Evolutionary conservation across 2,797 vertebrate species (phyloP).

Genomic region (Botia almorhae): DNA sequence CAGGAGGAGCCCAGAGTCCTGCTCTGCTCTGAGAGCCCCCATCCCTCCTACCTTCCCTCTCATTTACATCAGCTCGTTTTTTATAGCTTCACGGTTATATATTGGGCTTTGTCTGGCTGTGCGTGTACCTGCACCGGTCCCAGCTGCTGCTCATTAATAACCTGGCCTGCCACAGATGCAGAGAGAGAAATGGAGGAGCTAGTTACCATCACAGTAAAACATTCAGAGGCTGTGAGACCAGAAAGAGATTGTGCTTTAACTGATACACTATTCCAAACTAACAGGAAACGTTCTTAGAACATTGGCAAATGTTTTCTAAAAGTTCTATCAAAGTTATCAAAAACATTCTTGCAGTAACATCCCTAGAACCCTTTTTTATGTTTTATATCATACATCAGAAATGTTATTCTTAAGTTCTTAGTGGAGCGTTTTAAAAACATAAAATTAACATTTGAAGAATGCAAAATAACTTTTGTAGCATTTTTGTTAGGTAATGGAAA

Average conservation of each 20-base stretch:
- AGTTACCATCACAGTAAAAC: slow-evolving; percentile 75
- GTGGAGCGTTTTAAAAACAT: no score
- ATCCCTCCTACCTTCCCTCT: slow-evolving; percentile 44
- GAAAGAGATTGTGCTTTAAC: slow-evolving; percentile 59
- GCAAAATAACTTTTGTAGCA: no score
- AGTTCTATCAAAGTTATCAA: no score
- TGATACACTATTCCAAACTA: background rate
- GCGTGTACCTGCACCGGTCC: slow-evolving; percentile 81
- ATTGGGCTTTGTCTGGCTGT: slow-evolving; percentile 83
- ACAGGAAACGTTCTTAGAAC: no score
- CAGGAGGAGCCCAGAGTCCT: slow-evolving; percentile 36
- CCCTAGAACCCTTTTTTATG: no score
- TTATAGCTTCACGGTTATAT: slow-evolving; percentile 86
- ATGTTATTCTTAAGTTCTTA: no score
- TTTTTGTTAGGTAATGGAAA: no score
- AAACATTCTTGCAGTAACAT: no score
- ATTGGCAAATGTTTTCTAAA: no score
- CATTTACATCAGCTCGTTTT: slow-evolving; percentile 84
- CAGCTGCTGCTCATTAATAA: slow-evolving; percentile 88
- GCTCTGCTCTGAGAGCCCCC: slow-evolving; percentile 59
- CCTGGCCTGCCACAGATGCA: slow-evolving; percentile 70
- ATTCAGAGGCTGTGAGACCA: slow-evolving; percentile 70
- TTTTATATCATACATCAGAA: no score
- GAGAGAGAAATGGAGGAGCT: slow-evolving; percentile 76
- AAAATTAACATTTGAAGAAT: no score